A percentile compares a stretch with the other conserved stretches of the same genome.
phyloP scores from a whole-genome alignment of 92 coral and sea anemone species.

The Epizoanthus illoricatus region DNA sequence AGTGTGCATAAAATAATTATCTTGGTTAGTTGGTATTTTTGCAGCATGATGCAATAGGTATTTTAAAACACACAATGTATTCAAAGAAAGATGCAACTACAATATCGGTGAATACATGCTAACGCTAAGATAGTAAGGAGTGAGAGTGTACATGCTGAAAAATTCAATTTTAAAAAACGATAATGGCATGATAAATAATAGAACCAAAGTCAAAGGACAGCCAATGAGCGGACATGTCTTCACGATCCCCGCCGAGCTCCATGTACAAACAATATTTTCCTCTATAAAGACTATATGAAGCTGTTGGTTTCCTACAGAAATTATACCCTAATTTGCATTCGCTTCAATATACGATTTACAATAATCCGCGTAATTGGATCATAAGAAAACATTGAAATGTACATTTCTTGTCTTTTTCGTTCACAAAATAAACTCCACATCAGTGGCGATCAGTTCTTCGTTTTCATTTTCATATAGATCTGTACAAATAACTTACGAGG shows the following conservation, averaged over 20 bases:
- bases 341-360: neutral
- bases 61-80: too few species aligned
- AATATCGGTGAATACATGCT: too few species aligned
- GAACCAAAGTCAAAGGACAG: too few species aligned
- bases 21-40: too few species aligned
- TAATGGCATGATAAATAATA: too few species aligned
- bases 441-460: neutral
- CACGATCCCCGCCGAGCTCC: neutral
- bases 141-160: too few species aligned
- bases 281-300: neutral
- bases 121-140: too few species aligned
- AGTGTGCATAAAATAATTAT: too few species aligned
- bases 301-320: constrained; percentile 1
- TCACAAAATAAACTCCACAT: neutral
- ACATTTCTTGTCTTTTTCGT: neutral
- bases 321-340: constrained; percentile 14
- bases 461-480: neutral
- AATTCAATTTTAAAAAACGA: too few species aligned
- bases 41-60: too few species aligned
- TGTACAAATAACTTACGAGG: neutral
- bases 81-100: too few species aligned
- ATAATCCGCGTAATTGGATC: neutral
- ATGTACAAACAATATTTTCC: neutral
- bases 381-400: constrained; percentile 17
- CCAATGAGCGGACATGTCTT: too few species aligned